These are phyloP conservation scores for Pantherophis vulpinus DNA, from an alignment of 2,797 vertebrate species.

Conservation along the genomic window DNA sequence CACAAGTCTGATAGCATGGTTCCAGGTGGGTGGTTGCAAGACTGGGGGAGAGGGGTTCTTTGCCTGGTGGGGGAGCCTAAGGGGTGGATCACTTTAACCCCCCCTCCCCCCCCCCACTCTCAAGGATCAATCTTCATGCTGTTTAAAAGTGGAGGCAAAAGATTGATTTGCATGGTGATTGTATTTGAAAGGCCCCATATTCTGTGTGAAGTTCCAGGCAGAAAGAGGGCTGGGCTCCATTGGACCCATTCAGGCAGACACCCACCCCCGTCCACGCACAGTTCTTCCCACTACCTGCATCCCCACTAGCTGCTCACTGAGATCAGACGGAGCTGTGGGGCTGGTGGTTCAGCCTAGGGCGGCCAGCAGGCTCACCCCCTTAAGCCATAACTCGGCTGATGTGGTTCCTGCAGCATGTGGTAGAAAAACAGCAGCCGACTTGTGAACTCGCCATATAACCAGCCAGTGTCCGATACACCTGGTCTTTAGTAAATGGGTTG, in stretches of 20 bases:
- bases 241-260: neutral
- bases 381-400: neutral
- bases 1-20: conserved; percentile 39
- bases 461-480: neutral
- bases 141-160: neutral
- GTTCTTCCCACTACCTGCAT: neutral
- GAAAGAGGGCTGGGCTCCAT: neutral
- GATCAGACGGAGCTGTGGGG: neutral
- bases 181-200: neutral
- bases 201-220: neutral
- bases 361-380: neutral
- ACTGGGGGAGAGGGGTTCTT: conserved; percentile 22
- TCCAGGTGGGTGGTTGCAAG: conserved; percentile 66
- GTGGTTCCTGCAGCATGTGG: neutral
- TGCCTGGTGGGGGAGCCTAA: neutral
- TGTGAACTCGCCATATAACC: neutral
- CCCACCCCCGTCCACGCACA: neutral
- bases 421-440: neutral
- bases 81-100: too few species aligned
- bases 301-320: neutral
- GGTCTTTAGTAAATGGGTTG: neutral
- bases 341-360: neutral
- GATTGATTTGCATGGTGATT: neutral
- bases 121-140: neutral
- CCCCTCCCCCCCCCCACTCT: neutral